Percentiles rank a stretch among this genome's conserved stretches.
These are phyloP conservation scores for Lemur catta DNA, from an alignment of 2,797 vertebrate genomes.

Conservation along the genomic window DNA sequence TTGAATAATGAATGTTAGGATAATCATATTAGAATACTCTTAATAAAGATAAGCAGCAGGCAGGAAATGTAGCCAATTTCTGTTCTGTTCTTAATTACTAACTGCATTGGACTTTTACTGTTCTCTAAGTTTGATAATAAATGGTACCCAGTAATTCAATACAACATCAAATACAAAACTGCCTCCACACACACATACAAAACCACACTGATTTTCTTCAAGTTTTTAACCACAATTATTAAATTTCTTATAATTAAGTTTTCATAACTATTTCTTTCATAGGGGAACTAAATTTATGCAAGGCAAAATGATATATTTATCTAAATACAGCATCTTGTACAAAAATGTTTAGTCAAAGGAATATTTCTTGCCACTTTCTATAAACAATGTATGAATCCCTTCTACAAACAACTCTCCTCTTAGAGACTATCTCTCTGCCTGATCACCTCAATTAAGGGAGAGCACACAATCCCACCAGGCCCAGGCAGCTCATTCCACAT, in stretches of 20 bases:
- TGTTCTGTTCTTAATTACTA: slow-evolving; percentile 9
- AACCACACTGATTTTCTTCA: neutral
- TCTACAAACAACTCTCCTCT: neutral
- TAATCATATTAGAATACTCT: neutral
- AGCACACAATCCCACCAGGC: neutral
- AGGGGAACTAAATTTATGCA: neutral
- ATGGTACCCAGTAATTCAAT: neutral
- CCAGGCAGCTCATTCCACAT: neutral
- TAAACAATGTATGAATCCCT: neutral
- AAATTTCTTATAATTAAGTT: slow-evolving; percentile 1
- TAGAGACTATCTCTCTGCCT: neutral
- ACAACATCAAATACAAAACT: slow-evolving; percentile 28
- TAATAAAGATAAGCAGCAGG: neutral
- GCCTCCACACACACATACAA: neutral
- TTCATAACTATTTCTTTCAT: neutral
- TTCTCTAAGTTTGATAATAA: neutral
- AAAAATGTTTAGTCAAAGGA: neutral
- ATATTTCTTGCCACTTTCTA: neutral
- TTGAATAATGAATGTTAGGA: neutral
- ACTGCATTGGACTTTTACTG: neutral
- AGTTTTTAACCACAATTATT: neutral
- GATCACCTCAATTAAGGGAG: neutral
- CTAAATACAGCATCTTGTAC: neutral
- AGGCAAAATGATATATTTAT: neutral
- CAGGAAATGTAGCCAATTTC: neutral